A percentile compares a stretch with the other conserved stretches of the same genome.
phyloP scores from a whole-genome alignment of 2,888 invertebrate species.

The Phortica magna region DNA sequence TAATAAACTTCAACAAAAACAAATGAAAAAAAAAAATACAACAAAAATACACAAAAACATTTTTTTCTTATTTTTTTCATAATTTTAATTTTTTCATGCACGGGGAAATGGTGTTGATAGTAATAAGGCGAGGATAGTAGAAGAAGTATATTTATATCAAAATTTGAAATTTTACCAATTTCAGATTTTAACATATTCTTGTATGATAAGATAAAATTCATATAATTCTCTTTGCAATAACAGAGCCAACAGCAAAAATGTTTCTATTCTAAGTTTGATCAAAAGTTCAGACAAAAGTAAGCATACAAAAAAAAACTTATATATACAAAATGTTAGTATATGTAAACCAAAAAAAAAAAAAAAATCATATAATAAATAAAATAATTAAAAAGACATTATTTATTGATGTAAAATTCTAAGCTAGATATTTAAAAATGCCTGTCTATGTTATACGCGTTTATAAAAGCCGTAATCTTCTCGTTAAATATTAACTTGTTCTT shows the following conservation, averaged over 20 bases:
- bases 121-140: background rate
- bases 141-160: background rate
- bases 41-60: background rate
- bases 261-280: constrained; percentile 5
- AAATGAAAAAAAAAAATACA: background rate
- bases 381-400: background rate
- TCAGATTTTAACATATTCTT: background rate
- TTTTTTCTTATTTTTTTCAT: constrained; percentile 3
- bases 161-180: background rate
- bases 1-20: background rate
- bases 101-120: background rate
- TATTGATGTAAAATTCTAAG: no score
- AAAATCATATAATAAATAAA: background rate
- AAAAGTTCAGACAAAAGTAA: background rate
- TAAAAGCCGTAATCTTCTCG: no score
- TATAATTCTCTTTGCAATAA: constrained; percentile 32
- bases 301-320: constrained; percentile 18
- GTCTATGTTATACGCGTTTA: no score
- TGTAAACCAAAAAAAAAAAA: background rate
- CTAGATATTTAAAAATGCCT: no score
- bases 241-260: background rate
- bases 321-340: no score
- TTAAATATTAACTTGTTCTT: no score
- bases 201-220: constrained; percentile 13
- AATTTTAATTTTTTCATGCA: constrained; percentile 10